A percentile compares a stretch with the other conserved stretches of the same genome.
Evolutionary conservation across 2,113 vertebrate species (phyloP).

Genomic region (Eulemur rufifrons): DNA sequence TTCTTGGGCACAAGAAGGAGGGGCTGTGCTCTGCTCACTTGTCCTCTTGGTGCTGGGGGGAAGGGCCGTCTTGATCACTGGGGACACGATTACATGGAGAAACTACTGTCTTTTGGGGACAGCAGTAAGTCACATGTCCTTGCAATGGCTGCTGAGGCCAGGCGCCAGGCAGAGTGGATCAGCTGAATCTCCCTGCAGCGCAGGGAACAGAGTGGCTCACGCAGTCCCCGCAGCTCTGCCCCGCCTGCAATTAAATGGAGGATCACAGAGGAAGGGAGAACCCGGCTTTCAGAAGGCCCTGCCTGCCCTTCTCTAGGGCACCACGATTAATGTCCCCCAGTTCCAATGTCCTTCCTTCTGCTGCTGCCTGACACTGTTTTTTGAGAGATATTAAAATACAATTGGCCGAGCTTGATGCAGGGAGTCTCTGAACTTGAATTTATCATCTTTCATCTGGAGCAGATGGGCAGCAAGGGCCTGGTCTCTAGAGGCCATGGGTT

Average conservation of each 20-base stretch:
- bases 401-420: not conserved
- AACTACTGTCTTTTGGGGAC: not conserved
- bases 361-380: too few species aligned
- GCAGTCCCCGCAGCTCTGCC: not conserved
- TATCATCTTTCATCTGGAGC: not conserved
- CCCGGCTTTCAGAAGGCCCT: not conserved
- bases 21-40: rapidly evolving
- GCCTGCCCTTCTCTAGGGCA: not conserved
- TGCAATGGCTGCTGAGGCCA: not conserved
- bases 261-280: too few species aligned
- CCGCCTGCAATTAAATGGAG: too few species aligned
- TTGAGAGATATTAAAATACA: too few species aligned
- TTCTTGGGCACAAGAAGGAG: not conserved
- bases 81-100: too few species aligned
- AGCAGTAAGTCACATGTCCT: not conserved
- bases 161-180: not conserved
- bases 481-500: rapidly evolving
- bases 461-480: not conserved
- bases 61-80: too few species aligned
- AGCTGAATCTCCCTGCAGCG: too few species aligned
- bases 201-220: not conserved
- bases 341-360: not conserved
- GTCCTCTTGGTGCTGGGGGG: too few species aligned
- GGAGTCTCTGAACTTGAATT: not conserved
- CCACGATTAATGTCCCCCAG: too few species aligned